These are phyloP conservation scores for Gisinianus flammeolus DNA, from an alignment of 2,888 invertebrate genomes.

Conservation along the genomic window DNA sequence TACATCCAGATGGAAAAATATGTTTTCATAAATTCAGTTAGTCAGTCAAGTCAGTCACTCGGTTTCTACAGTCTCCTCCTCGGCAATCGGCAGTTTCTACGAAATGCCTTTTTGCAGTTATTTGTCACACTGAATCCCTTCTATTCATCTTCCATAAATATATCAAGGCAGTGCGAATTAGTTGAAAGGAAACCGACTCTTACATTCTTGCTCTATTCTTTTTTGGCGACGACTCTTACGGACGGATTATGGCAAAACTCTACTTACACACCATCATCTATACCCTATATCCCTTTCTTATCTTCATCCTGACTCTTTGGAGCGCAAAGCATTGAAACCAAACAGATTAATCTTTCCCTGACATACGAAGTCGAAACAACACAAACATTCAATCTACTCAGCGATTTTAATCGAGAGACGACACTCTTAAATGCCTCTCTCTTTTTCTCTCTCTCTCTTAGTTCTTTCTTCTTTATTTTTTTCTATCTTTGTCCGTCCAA, in stretches of 20 bases:
- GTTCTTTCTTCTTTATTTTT: neutral
- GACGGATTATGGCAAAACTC: neutral
- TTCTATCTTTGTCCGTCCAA: constrained; percentile 34
- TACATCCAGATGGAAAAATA: neutral
- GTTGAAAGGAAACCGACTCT: constrained; percentile 41
- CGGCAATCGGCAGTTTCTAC: neutral
- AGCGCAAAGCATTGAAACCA: constrained; percentile 51
- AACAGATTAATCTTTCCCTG: constrained; percentile 56
- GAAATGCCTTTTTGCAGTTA: constrained; percentile 30
- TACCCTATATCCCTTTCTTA: constrained; percentile 5
- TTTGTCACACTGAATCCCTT: constrained; percentile 45
- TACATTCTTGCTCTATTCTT: constrained; percentile 34
- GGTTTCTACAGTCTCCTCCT: neutral
- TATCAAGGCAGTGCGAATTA: constrained; percentile 40
- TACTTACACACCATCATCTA: neutral
- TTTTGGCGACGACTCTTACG: constrained; percentile 33
- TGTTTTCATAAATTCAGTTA: neutral
- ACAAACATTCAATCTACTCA: constrained; percentile 42
- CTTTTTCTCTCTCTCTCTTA: constrained; percentile 12
- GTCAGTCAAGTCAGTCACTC: neutral
- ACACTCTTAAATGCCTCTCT: constrained; percentile 18
- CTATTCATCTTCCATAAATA: constrained; percentile 44
- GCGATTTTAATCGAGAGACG: constrained; percentile 35
- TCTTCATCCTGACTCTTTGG: constrained; percentile 35
- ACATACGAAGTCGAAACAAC: constrained; percentile 40